Conservation (phyloP, 2,797 vertebrate species). For the Pampus argenteus region DNA sequence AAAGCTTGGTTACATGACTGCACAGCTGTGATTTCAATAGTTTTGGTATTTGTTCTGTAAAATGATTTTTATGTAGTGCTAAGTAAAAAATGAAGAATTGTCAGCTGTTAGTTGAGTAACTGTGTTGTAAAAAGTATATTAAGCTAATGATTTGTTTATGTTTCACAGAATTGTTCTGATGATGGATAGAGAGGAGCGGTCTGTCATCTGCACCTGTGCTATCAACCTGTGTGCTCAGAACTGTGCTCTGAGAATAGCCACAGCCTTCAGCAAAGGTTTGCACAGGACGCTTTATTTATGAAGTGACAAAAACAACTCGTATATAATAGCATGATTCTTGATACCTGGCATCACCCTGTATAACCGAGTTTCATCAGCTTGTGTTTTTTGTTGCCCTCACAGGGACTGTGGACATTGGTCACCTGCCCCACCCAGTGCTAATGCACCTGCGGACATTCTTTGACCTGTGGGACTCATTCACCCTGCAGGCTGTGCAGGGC, state of each 20-base stretch:
- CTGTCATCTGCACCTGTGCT: conserved; percentile 80
- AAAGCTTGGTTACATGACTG: neutral
- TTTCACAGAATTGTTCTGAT: conserved; percentile 88
- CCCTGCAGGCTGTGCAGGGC: conserved; percentile 88
- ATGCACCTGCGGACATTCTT: conserved; percentile 94
- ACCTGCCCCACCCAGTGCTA: conserved; percentile 91
- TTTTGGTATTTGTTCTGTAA: neutral
- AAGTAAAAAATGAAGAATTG: neutral
- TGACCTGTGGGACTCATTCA: conserved; percentile 90
- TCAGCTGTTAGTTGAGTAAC: neutral
- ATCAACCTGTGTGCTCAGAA: conserved; percentile 83
- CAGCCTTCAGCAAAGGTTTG: conserved; percentile 94
- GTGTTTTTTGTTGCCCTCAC: conserved; percentile 23
- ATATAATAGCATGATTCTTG: neutral
- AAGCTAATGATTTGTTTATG: conserved; percentile 1
- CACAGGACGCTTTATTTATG: neutral
- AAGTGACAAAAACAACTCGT: neutral
- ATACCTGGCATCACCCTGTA: no score
- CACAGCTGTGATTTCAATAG: neutral
- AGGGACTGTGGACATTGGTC: conserved; percentile 91
- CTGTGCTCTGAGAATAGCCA: conserved; percentile 89
- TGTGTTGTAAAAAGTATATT: neutral
- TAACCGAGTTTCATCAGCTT: neutral
- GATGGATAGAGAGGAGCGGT: conserved; percentile 90
- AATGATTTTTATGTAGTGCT: neutral